Evolutionary conservation across 2,797 vertebrate genomes (phyloP).

Genomic region (Trematomus bernacchii): DNA sequence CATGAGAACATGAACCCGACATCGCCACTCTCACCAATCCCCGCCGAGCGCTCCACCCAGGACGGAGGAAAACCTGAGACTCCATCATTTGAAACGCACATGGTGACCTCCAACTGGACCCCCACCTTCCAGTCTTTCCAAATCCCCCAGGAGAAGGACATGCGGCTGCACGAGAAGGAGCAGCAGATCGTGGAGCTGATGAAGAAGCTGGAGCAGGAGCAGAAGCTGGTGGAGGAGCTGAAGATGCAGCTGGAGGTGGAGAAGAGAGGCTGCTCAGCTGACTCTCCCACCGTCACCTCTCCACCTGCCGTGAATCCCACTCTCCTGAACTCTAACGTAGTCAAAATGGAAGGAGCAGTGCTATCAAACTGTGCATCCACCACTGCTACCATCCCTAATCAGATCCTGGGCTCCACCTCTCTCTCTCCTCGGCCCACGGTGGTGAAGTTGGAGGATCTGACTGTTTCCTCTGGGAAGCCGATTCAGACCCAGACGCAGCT

Average conservation of each 20-base stretch:
- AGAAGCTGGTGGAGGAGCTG: constrained; percentile 94
- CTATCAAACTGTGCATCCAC: constrained; percentile 72
- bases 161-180: constrained; percentile 96
- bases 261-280: constrained; percentile 80
- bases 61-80: constrained; percentile 81
- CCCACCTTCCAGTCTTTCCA: constrained; percentile 49
- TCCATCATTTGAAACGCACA: constrained; percentile 83
- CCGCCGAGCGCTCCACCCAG: constrained; percentile 83
- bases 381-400: constrained; percentile 42
- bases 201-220: constrained; percentile 95
- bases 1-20: constrained; percentile 69
- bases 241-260: constrained; percentile 98
- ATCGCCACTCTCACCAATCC: constrained; percentile 89
- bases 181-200: constrained; percentile 96
- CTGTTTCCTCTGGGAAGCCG: constrained; percentile 66
- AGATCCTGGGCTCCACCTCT: constrained; percentile 56
- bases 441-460: constrained; percentile 90
- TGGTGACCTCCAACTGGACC: constrained; percentile 77
- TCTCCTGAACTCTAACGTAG: constrained; percentile 51
- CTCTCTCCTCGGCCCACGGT: constrained; percentile 49
- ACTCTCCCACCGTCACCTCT: constrained; percentile 40
- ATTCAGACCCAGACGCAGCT: constrained; percentile 50
- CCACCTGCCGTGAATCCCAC: constrained; percentile 35
- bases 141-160: constrained; percentile 89
- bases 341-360: constrained; percentile 68